Evolutionary conservation across 2,797 vertebrate genomes (phyloP).

Genomic region (Intellagama lesueurii): DNA sequence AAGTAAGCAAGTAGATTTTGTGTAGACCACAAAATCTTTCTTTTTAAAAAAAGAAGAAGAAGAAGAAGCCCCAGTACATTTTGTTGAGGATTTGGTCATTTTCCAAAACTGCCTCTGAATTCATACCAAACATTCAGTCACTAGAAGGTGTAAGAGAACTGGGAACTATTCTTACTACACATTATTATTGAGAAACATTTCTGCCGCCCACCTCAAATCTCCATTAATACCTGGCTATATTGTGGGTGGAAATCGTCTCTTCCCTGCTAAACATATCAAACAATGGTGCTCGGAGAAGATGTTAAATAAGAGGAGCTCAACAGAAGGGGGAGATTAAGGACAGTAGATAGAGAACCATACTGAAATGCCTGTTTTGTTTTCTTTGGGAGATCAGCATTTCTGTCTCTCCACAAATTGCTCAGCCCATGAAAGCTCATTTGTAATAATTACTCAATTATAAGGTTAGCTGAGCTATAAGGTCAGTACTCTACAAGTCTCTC

Average conservation of each 20-base stretch:
- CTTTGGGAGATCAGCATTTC: not conserved
- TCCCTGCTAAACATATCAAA: not conserved
- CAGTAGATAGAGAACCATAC: not conserved
- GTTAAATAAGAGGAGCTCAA: slow-evolving; percentile 3
- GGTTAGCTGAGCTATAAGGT: not conserved
- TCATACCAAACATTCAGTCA: not conserved
- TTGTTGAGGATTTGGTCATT: not conserved
- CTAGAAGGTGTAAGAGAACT: not conserved
- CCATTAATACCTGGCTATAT: not conserved
- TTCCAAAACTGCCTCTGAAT: not conserved
- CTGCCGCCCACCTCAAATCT: not conserved
- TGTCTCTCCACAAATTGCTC: slow-evolving; percentile 4
- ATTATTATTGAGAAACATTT: not conserved
- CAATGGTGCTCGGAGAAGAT: not conserved
- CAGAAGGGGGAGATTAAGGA: not conserved
- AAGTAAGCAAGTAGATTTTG: not conserved
- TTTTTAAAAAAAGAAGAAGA: not conserved
- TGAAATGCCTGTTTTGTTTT: slow-evolving; percentile 13
- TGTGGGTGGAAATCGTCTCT: not conserved
- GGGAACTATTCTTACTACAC: not conserved
- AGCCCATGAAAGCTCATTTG: accelerated
- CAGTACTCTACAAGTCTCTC: not conserved
- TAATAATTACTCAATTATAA: slow-evolving; percentile 8
- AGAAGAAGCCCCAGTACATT: not conserved
- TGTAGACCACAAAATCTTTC: not conserved